phyloP scores from a whole-genome alignment of 2,113 vertebrate species.

The Halcyon malimbica region DNA sequence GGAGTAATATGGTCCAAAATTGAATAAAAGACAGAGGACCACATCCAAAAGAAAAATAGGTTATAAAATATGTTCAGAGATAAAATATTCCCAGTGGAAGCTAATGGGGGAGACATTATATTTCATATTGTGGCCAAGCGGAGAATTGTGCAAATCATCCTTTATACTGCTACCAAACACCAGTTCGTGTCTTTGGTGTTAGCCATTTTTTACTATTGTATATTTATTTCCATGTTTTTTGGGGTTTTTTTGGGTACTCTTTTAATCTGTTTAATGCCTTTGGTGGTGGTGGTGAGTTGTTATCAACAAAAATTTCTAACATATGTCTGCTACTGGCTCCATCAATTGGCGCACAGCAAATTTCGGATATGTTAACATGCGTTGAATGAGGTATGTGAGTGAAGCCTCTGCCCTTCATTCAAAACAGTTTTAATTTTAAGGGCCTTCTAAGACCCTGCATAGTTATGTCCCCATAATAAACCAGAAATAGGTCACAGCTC shows the following conservation, averaged over 20 bases:
- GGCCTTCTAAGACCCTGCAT: not conserved
- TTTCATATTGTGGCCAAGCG: not conserved
- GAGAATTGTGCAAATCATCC: not conserved
- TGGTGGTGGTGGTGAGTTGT: not conserved
- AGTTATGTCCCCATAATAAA: not conserved
- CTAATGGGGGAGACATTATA: not conserved
- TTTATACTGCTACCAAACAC: not conserved
- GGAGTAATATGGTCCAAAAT: slow-evolving; percentile 14
- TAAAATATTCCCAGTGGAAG: slow-evolving; percentile 30
- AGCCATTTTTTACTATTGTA: not conserved
- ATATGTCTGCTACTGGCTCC: not conserved
- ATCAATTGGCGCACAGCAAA: not conserved
- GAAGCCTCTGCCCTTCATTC: not conserved
- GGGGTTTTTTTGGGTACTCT: not conserved
- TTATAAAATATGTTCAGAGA: slow-evolving; percentile 31
- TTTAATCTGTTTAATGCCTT: not conserved
- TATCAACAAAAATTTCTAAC: not conserved
- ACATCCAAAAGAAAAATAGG: slow-evolving; percentile 6
- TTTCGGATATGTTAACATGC: not conserved
- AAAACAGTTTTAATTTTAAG: not conserved
- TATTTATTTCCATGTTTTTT: not conserved
- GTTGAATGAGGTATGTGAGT: not conserved
- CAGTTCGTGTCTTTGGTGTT: not conserved
- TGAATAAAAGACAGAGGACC: slow-evolving; percentile 13
- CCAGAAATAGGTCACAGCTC: not conserved